Conservation (phyloP, 2,888 invertebrate species). For the Gymnocheta viridis region DNA sequence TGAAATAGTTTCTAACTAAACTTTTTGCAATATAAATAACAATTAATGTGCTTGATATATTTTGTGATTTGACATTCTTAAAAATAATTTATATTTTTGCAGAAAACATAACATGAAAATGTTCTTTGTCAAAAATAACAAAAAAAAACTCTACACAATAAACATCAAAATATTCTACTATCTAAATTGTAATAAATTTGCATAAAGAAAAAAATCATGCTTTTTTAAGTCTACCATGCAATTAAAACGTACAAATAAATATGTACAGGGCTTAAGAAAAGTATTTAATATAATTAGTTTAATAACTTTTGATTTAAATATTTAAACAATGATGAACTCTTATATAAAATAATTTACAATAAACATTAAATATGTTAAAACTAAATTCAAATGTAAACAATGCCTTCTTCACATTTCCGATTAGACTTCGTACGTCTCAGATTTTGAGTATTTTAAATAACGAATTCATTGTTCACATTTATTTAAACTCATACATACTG, state of each 20-base stretch:
- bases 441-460: not conserved
- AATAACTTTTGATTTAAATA: not conserved
- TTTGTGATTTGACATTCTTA: too few relatives aligned
- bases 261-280: not conserved
- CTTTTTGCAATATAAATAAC: too few relatives aligned
- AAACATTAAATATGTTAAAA: slow-evolving; percentile 20
- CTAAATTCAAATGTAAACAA: slow-evolving; percentile 9
- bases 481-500: slow-evolving; percentile 20
- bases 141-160: too few relatives aligned
- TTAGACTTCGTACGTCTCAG: not conserved
- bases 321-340: not conserved
- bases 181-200: not conserved
- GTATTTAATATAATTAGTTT: not conserved
- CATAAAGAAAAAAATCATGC: not conserved
- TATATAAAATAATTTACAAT: slow-evolving; percentile 23
- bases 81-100: too few relatives aligned
- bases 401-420: not conserved
- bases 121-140: too few relatives aligned
- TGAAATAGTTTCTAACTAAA: too few relatives aligned
- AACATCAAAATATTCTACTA: too few relatives aligned
- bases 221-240: not conserved
- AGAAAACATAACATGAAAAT: too few relatives aligned
- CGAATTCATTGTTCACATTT: not conserved
- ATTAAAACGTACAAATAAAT: not conserved
- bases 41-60: too few relatives aligned